Base-by-base conservation (phyloP, 1,140 invertebrate species). In the Bacillus rossius region DNA sequence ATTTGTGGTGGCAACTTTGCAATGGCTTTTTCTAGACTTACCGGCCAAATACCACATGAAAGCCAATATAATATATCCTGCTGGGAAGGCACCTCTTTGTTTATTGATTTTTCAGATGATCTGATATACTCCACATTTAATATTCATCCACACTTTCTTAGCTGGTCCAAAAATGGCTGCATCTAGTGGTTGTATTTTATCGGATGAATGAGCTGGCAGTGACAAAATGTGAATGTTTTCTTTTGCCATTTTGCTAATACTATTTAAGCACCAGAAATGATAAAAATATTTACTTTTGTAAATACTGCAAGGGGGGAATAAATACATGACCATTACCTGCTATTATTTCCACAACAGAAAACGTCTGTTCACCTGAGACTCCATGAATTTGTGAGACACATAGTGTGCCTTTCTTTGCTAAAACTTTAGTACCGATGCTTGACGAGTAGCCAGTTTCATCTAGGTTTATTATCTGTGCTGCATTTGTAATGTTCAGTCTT, bases 251-350 rank as follows among this genome's bases (percentile, higher is more conserved):
- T 53, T 38, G 29, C 19, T 53, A 53, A 34, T 34, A 10, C 29
- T 34, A 38, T 53, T 53, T 17, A 10, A 20, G 40, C 51, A 53
- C 51, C 51, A 53, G 34, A 38, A 3, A 34, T 22, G 3, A 38
- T 53, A 53, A 16, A 53, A 38, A 34, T 53, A 38, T 34, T 53
- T 53, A 16, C 51, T 53, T 34, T 53, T 53, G 40, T 53, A 53
- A 26, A 20, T 53, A n/a, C 34, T 53, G 17, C 34, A 38, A 53
- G 51, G 51, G 14, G 51, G n/a, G 51, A 17, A n/a, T n/a, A n/a
- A 53, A 53, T 2, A 53, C 34, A 34, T 53, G 13, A 26, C 51
- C 51, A 38, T 53, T 53, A 26, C 25, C 20, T 3, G 51, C 16
- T 8, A 53, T 17, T 14, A 34, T 53, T 34, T 53, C 23, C 40